Conservation (phyloP, 2,888 invertebrate species). For the Drosophila ustulata region DNA sequence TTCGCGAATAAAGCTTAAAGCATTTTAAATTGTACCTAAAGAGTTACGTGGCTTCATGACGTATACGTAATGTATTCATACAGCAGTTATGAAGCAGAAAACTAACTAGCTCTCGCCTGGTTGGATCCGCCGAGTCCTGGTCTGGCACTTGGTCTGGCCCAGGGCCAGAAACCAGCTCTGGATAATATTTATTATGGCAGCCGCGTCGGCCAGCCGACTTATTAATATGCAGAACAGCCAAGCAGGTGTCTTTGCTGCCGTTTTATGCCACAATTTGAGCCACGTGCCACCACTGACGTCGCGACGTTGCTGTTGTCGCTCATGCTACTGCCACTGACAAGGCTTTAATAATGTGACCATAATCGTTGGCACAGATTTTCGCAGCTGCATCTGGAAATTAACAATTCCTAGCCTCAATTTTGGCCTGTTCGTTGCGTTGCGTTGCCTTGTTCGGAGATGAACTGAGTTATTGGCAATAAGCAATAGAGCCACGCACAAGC, state of each 20-base stretch:
- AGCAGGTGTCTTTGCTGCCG: constrained; percentile 73
- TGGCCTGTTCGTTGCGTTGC: constrained; percentile 27
- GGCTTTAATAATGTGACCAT: constrained; percentile 54
- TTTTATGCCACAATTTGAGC: constrained; percentile 77
- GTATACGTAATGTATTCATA: constrained; percentile 51
- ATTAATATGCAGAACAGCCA: constrained; percentile 74
- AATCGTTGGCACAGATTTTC: constrained; percentile 55
- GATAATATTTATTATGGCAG: constrained; percentile 67
- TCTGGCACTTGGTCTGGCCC: constrained; percentile 11
- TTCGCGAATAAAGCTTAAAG: constrained; percentile 21
- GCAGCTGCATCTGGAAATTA: constrained; percentile 48
- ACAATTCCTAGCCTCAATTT: constrained; percentile 40
- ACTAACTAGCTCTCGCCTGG: constrained; percentile 24
- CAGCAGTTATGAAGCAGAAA: constrained; percentile 9
- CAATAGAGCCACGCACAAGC: neutral
- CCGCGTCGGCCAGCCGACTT: constrained; percentile 48
- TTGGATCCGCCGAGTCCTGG: constrained; percentile 14
- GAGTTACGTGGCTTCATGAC: constrained; percentile 26
- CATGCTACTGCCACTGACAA: constrained; percentile 34
- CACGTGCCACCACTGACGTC: constrained; percentile 46
- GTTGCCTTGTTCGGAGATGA: neutral
- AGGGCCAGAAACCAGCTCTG: constrained; percentile 26
- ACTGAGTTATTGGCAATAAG: constrained; percentile 51
- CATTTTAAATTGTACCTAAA: constrained; percentile 8
- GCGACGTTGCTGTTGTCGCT: constrained; percentile 4